Evolutionary conservation across 1,140 invertebrate species (phyloP).

Genomic region (Drosophila littoralis): DNA sequence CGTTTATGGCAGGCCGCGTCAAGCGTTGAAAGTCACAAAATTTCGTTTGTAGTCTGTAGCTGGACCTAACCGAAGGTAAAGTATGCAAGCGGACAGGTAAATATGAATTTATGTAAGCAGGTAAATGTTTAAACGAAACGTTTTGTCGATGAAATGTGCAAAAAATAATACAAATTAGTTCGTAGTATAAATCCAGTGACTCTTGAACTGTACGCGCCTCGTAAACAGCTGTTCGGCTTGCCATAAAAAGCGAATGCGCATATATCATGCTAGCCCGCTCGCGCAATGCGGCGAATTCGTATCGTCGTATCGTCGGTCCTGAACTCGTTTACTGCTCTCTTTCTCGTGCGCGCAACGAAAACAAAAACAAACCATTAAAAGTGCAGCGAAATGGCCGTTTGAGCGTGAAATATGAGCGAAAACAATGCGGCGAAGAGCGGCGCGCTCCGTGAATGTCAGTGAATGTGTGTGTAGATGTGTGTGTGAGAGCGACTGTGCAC

Average conservation of each 20-base stretch:
- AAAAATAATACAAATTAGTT: constrained; percentile 6
- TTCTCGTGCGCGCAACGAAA: constrained; percentile 48
- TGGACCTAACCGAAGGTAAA: constrained; percentile 34
- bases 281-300: constrained; percentile 41
- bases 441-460: constrained; percentile 21
- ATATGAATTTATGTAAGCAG: constrained; percentile 44
- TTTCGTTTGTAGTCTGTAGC: constrained; percentile 30
- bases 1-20: constrained; percentile 51
- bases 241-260: constrained; percentile 59
- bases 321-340: constrained; percentile 28
- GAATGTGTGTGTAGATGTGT: constrained; percentile 18
- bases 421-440: constrained; percentile 67
- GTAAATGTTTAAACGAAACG: constrained; percentile 21
- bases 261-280: constrained; percentile 51
- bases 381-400: constrained; percentile 56
- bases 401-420: constrained; percentile 54
- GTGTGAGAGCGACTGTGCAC: constrained; percentile 57
- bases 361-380: constrained; percentile 78
- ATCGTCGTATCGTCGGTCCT: constrained; percentile 6
- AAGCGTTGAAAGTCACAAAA: constrained; percentile 78
- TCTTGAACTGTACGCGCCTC: constrained; percentile 53
- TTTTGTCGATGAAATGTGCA: background rate
- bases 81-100: constrained; percentile 58
- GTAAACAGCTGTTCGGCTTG: constrained; percentile 60
- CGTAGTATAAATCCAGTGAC: constrained; percentile 25